These are phyloP conservation scores for Stegastes partitus DNA, from an alignment of 2,113 vertebrate genomes.

Conservation along the genomic window DNA sequence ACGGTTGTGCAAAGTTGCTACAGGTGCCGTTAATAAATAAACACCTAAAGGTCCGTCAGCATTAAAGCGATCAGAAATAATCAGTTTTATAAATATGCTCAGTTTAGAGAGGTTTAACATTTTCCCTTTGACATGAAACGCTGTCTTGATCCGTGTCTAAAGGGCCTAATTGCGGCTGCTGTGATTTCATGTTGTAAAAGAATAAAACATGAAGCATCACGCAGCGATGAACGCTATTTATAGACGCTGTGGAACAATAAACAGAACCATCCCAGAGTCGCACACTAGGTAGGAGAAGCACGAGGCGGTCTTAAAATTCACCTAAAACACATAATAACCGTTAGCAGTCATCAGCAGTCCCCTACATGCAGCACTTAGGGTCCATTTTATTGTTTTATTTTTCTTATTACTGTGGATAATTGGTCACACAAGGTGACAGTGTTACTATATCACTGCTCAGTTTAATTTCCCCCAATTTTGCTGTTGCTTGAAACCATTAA, in stretches of 20 bases:
- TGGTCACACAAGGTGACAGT: neutral
- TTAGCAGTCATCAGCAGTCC: neutral
- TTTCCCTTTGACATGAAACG: neutral
- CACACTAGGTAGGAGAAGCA: neutral
- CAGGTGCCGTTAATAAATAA: neutral
- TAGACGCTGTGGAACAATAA: neutral
- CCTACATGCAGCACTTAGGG: neutral
- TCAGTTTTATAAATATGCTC: neutral
- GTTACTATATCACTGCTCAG: neutral
- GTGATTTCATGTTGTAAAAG: slow-evolving; percentile 13
- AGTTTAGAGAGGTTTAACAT: neutral
- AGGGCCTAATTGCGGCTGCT: neutral
- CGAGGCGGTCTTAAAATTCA: neutral
- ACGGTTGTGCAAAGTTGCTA: no score
- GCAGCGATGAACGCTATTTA: neutral
- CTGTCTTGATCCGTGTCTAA: neutral
- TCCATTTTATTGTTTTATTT: neutral
- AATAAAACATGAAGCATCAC: slow-evolving; percentile 7
- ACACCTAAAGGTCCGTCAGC: neutral
- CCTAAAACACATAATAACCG: neutral
- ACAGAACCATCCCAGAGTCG: neutral
- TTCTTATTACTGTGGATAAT: neutral
- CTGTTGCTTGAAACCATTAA: neutral
- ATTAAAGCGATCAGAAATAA: neutral
- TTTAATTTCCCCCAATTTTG: neutral